These are phyloP conservation scores for Nasonia giraulti DNA, from an alignment of 1,140 invertebrate genomes.

Conservation along the genomic window DNA sequence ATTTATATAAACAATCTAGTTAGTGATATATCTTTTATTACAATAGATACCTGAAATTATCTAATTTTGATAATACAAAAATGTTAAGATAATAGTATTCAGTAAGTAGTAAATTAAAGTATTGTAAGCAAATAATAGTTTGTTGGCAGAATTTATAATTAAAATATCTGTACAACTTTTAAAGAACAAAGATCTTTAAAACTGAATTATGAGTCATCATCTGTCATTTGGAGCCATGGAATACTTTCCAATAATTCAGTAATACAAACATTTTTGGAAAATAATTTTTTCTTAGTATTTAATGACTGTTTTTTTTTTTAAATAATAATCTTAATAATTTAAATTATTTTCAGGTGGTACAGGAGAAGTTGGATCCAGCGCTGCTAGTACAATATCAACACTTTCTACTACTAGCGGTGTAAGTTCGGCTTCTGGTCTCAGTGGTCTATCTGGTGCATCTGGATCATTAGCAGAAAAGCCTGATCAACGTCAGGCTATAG, in stretches of 20 bases:
- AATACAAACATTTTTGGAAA: too few species aligned
- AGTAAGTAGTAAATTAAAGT: too few species aligned
- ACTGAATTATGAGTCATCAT: not conserved
- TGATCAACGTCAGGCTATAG: slow-evolving; percentile 76
- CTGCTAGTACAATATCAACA: slow-evolving; percentile 83
- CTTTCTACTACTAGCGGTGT: slow-evolving; percentile 81
- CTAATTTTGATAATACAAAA: not conserved
- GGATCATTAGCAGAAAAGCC: slow-evolving; percentile 70
- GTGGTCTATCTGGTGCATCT: slow-evolving; percentile 76
- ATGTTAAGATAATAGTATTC: too few species aligned
- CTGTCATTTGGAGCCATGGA: not conserved
- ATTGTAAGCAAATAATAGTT: too few species aligned
- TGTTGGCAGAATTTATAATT: not conserved
- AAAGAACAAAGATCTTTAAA: not conserved
- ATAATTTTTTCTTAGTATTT: too few species aligned
- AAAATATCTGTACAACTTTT: not conserved
- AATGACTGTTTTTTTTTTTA: too few species aligned
- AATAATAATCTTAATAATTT: slow-evolving; percentile 4
- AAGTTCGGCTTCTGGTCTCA: slow-evolving; percentile 79
- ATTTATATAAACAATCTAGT: too few species aligned
- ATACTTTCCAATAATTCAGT: not conserved
- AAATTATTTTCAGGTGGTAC: slow-evolving; percentile 61
- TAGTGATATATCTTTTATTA: too few species aligned
- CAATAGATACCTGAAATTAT: too few species aligned
- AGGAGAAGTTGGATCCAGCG: slow-evolving; percentile 81